Base-by-base conservation (phyloP, 2,888 invertebrate genomes). In the Cistogaster globosa region DNA sequence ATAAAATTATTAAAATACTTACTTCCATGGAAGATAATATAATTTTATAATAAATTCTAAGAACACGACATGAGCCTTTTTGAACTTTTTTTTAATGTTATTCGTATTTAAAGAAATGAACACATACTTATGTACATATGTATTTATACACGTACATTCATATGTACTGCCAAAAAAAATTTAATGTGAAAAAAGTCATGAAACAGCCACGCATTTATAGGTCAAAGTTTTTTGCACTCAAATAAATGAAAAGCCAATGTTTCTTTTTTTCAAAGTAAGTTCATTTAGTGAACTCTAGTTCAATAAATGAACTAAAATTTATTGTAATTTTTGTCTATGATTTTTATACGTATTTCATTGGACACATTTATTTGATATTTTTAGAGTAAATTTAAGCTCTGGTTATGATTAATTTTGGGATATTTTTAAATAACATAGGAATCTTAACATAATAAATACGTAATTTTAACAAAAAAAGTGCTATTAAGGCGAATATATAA, bases 141-240 rank as follows among this genome's bases (percentile, higher is more conserved):
- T 18, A 48, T 48, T 8, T 48, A 12, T 11, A 18, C 32, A 48
- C 18, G 45, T 68, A 26, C 32, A 26, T 18, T 51, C 38, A 8
- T 55, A 38, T n/a, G 36, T 51, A 22, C 68, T 82, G 82, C 69
- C 82, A 82, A 85, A 80, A 85, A 80, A 77, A 74, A 32, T 32
- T 3, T 32, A 32, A 5, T 8, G 8, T 32, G 6, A 55, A 26
- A 32, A 45, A 81, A 53, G 7, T 14, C 16, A 48, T 55, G 55
- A 78, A 76, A 51, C 38, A 62, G 72, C 75, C 74, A 82, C 78
- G 78, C 78, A 72, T 82, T 85, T 78, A 51, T 82, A 67, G 82
- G 82, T 71, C 81, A 82, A 82, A 78, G 60, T 75, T 60, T 36
- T 74, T 51, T 76, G 65, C 65, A 77, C 82, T 83, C 57, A 20